A percentile compares a stretch with the other conserved stretches of the same genome.
phyloP scores from a whole-genome alignment of 2,113 vertebrate genomes.

The Clupea harengus region DNA sequence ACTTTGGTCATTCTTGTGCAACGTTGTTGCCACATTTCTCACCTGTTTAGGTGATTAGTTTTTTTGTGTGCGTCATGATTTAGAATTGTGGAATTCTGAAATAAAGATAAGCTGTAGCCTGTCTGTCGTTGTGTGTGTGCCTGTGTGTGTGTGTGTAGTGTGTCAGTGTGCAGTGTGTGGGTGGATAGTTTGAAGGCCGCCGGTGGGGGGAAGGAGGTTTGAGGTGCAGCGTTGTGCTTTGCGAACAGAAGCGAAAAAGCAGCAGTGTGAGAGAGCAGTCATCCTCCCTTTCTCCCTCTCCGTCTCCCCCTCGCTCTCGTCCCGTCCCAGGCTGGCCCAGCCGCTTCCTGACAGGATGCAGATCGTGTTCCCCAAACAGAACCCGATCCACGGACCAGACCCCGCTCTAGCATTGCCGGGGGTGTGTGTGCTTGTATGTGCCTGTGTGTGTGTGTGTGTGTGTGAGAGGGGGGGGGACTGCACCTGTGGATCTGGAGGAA shows the following conservation, averaged over 20 bases:
- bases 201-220: background rate
- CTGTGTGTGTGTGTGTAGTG: background rate
- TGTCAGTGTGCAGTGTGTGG: background rate
- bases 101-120: background rate
- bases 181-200: conserved; percentile 32
- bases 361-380: conserved; percentile 77
- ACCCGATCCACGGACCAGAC: conserved; percentile 66
- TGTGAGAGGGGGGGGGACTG: conserved; percentile 18
- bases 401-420: conserved; percentile 63
- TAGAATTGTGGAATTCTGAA: background rate
- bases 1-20: too few relatives aligned
- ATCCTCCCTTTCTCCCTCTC: background rate
- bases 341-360: conserved; percentile 74
- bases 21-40: too few relatives aligned
- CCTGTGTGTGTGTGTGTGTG: background rate
- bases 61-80: background rate
- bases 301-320: background rate
- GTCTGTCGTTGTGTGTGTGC: background rate
- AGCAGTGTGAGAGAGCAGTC: conserved; percentile 7
- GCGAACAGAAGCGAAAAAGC: conserved; percentile 26
- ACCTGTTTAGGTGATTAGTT: too few relatives aligned
- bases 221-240: background rate
- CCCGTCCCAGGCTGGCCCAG: conserved; percentile 50
- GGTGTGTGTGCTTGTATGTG: conserved; percentile 14
- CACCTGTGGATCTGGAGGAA: conserved; percentile 57